Evolutionary conservation across 2,113 vertebrate genomes (phyloP).

Genomic region (Carassius auratus): DNA sequence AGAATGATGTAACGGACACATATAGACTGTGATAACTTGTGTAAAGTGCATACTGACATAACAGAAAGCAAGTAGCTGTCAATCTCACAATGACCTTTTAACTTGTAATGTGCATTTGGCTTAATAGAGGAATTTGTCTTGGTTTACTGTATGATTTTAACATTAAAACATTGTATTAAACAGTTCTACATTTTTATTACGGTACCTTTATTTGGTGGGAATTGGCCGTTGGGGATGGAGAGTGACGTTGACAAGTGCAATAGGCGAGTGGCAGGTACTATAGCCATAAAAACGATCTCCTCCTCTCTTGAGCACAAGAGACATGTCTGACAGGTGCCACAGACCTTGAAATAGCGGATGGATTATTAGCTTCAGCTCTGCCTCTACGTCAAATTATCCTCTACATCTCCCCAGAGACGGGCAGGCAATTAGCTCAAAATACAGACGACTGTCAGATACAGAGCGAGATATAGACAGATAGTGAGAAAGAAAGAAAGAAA

Average conservation of each 20-base stretch:
- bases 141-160: background rate
- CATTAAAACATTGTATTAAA: background rate
- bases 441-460: conserved; percentile 34
- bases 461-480: conserved; percentile 2
- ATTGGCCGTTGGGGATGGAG: background rate
- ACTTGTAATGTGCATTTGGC: background rate
- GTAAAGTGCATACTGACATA: background rate
- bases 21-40: background rate
- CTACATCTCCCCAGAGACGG: conserved; percentile 44
- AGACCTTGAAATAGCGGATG: conserved; percentile 41
- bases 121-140: background rate
- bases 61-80: background rate
- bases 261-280: conserved; percentile 11
- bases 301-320: conserved; percentile 21
- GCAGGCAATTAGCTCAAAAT: conserved; percentile 54
- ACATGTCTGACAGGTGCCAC: conserved; percentile 43
- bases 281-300: conserved; percentile 6
- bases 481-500: background rate
- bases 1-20: background rate
- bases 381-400: conserved; percentile 53
- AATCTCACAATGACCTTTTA: background rate
- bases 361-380: conserved; percentile 51
- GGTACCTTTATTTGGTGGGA: background rate
- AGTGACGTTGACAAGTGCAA: background rate
- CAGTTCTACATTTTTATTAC: background rate